phyloP scores from a whole-genome alignment of 2,888 invertebrate genomes.

The Zeuzera pyrina region DNA sequence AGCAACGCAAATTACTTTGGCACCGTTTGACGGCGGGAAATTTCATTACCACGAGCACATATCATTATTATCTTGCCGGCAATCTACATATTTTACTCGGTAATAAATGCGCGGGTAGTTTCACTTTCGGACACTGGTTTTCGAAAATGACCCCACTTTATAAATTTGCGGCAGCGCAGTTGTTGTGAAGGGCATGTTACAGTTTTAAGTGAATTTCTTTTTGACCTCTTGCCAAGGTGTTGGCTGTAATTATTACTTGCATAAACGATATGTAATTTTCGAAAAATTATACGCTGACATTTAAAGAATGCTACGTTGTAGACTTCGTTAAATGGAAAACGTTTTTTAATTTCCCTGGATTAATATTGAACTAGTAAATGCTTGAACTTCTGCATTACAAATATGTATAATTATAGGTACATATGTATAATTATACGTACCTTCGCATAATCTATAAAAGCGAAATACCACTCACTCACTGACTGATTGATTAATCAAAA shows the following conservation, averaged over 20 bases:
- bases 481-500: too few relatives aligned
- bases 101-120: conserved; percentile 70
- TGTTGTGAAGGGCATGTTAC: conserved; percentile 66
- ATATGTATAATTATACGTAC: too few relatives aligned
- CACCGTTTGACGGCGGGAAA: conserved; percentile 73
- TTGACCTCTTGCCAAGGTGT: conserved; percentile 70
- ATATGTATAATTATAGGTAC: too few relatives aligned
- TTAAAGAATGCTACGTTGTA: too few relatives aligned
- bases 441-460: too few relatives aligned
- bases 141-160: conserved; percentile 68
- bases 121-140: conserved; percentile 71
- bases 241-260: conserved; percentile 52
- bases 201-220: conserved; percentile 72
- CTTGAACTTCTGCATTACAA: too few relatives aligned
- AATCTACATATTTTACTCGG: conserved; percentile 72
- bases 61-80: conserved; percentile 71
- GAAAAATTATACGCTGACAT: conserved; percentile 59
- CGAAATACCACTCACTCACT: too few relatives aligned
- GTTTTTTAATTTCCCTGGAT: too few relatives aligned
- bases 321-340: too few relatives aligned
- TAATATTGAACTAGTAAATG: too few relatives aligned
- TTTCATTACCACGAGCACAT: conserved; percentile 74
- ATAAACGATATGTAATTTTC: conserved; percentile 48
- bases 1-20: conserved; percentile 73
- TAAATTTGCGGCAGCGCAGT: conserved; percentile 47